A percentile compares a stretch with the other conserved stretches of the same genome.
These are phyloP conservation scores for Polydrusus pterygomalis DNA, from an alignment of 2,888 invertebrate species.

Conservation along the genomic window DNA sequence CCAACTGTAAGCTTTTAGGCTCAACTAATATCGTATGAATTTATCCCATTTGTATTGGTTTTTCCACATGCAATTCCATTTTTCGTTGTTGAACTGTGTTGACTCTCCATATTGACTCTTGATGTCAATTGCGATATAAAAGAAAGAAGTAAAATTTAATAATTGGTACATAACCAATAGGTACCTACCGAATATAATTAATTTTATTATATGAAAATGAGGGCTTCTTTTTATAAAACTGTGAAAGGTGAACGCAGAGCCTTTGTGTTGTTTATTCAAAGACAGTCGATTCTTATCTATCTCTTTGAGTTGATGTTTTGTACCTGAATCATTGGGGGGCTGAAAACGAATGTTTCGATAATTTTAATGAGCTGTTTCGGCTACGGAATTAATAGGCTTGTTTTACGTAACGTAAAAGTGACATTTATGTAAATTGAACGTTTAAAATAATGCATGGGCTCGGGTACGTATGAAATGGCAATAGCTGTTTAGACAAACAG, in stretches of 20 bases:
- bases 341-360: conserved; percentile 54
- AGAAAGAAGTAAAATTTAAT: no score
- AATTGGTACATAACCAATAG: not conserved
- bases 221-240: conserved; percentile 1
- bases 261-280: conserved; percentile 46
- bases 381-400: conserved; percentile 44
- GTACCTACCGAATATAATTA: not conserved
- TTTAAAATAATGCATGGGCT: no score
- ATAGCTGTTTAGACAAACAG: no score
- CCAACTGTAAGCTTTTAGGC: no score
- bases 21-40: no score
- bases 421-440: conserved; percentile 14
- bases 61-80: no score
- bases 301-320: conserved; percentile 52
- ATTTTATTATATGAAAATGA: not conserved
- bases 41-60: no score
- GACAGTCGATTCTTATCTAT: conserved; percentile 53
- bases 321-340: conserved; percentile 55
- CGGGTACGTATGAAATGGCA: no score
- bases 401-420: conserved; percentile 31
- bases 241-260: conserved; percentile 13
- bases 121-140: no score
- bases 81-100: no score
- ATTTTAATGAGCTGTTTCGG: conserved; percentile 53
- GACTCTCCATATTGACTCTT: no score